Evolutionary conservation across 1,140 invertebrate species (phyloP).

Genomic region (Scaptomyza montana): DNA sequence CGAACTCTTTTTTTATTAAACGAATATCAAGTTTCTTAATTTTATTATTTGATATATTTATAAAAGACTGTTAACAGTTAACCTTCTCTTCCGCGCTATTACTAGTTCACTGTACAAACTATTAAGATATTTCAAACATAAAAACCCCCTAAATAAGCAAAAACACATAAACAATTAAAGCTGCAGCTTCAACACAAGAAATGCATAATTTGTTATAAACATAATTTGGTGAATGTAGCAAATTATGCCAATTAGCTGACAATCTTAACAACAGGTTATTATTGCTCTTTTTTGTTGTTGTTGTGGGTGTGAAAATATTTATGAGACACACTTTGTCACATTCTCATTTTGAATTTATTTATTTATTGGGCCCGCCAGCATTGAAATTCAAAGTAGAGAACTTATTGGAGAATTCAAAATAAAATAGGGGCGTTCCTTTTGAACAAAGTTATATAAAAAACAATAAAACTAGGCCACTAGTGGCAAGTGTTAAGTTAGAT

Average conservation of each 20-base stretch:
- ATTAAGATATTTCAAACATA: too few relatives aligned
- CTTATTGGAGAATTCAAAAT: not conserved
- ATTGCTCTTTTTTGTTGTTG: conserved; percentile 26
- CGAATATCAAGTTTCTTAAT: too few relatives aligned
- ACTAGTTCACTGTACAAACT: too few relatives aligned
- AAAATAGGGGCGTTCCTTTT: conserved; percentile 53
- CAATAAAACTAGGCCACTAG: conserved; percentile 18
- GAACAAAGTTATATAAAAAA: not conserved
- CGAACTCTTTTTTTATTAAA: too few relatives aligned
- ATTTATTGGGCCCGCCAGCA: conserved; percentile 49
- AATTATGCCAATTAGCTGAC: conserved; percentile 49
- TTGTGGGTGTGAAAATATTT: conserved; percentile 56
- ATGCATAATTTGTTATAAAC: conserved; percentile 39
- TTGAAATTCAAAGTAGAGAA: conserved; percentile 9
- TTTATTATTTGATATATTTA: too few relatives aligned
- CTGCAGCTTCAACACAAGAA: conserved; percentile 42
- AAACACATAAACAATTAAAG: conserved; percentile 17
- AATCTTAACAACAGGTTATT: conserved; percentile 44
- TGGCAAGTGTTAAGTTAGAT: not conserved
- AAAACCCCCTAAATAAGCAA: too few relatives aligned
- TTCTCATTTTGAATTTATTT: conserved; percentile 65
- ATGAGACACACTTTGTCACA: conserved; percentile 46
- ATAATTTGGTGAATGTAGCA: conserved; percentile 43
- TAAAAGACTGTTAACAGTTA: too few relatives aligned
- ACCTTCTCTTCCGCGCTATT: too few relatives aligned